These are phyloP conservation scores for Lepidotrigona ventralis DNA, from an alignment of 1,140 invertebrate genomes.

Conservation along the genomic window DNA sequence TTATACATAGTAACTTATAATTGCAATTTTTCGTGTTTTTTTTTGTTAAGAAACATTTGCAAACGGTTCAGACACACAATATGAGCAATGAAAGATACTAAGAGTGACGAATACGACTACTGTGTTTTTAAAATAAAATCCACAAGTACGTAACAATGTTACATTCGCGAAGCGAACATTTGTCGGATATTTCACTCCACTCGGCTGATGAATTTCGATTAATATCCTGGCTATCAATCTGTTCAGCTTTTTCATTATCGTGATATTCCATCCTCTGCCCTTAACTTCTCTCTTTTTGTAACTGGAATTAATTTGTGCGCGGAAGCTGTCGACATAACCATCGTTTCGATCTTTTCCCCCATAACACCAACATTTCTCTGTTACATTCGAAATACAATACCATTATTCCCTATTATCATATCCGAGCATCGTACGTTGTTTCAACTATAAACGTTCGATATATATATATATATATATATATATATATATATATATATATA, in stretches of 20 bases:
- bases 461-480: no score
- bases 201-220: constrained; percentile 40
- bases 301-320: constrained; percentile 27
- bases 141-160: neutral
- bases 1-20: neutral
- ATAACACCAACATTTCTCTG: neutral
- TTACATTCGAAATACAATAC: constrained; percentile 5
- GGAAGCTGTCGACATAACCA: constrained; percentile 1
- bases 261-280: no score
- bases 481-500: no score
- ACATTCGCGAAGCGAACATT: constrained; percentile 5
- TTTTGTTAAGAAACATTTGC: neutral
- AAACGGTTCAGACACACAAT: neutral
- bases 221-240: constrained; percentile 27
- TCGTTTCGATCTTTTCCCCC: neutral
- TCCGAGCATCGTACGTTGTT: neutral
- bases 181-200: constrained; percentile 24
- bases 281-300: neutral
- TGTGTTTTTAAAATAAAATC: neutral
- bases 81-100: neutral
- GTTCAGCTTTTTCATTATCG: constrained; percentile 29
- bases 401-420: neutral
- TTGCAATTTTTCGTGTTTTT: neutral
- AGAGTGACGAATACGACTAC: no score
- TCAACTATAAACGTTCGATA: neutral